These are phyloP conservation scores for Gasterosteus nipponicus DNA, from an alignment of 2,113 vertebrate genomes.

Conservation along the genomic window DNA sequence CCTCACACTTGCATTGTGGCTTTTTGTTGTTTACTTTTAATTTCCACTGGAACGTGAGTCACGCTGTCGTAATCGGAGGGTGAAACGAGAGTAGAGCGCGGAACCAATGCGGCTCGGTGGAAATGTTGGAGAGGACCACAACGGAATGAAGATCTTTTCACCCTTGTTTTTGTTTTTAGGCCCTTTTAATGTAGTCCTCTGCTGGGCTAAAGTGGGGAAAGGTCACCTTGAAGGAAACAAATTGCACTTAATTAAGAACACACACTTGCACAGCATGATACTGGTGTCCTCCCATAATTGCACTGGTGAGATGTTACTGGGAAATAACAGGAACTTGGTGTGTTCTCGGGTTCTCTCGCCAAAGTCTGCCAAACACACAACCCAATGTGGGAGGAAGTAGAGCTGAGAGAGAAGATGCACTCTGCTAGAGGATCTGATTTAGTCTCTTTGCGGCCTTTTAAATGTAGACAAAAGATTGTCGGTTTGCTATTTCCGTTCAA, in stretches of 20 bases:
- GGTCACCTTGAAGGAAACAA: slow-evolving; percentile 69
- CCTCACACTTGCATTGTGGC: background rate
- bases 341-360: background rate
- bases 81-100: slow-evolving; percentile 28
- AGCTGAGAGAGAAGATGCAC: slow-evolving; percentile 16
- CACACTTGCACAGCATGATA: background rate
- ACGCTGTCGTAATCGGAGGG: slow-evolving; percentile 6
- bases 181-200: background rate
- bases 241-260: slow-evolving; percentile 2
- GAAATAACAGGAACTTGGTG: background rate
- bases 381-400: background rate
- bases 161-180: slow-evolving; percentile 11
- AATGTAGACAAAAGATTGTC: slow-evolving; percentile 27
- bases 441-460: slow-evolving; percentile 1
- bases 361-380: slow-evolving; percentile 25
- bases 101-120: slow-evolving; percentile 39
- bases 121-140: slow-evolving; percentile 20
- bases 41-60: slow-evolving; percentile 10
- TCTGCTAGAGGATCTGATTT: slow-evolving; percentile 16
- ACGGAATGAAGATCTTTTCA: slow-evolving; percentile 18
- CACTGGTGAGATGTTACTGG: slow-evolving; percentile 10
- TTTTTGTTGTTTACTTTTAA: background rate
- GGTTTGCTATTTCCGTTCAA: slow-evolving; percentile 48
- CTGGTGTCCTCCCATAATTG: background rate
- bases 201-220: slow-evolving; percentile 11